Base-by-base conservation (phyloP, 2,113 vertebrate genomes). In the Geococcyx californianus region DNA sequence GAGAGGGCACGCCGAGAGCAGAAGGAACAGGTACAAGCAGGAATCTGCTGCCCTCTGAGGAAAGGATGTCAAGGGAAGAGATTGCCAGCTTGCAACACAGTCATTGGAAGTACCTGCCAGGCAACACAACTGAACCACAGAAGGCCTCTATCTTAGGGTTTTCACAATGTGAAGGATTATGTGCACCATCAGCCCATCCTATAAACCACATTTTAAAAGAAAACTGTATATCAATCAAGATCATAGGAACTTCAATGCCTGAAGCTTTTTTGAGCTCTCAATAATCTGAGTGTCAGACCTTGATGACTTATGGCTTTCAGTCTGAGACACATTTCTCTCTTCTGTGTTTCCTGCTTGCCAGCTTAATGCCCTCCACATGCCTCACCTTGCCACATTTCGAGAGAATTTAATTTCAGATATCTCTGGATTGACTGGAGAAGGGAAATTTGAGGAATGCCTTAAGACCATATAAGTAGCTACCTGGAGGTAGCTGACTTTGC, bases 241-340 rank as follows among this genome's bases (percentile, higher is more conserved):
- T 58, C 18, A 19, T 9, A 25, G 47, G 31, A 20, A 9, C 11
- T 67, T 73, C 6, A 29, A 73, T 19, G 28, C 54, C 38, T 54
- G 54, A 73, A 67, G 54, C 40, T 1, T 3, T 60, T 73, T 45
- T 13, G 28, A 51, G 36, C 47, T 68, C 2, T 1, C 0, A 0
- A 3, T 38, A 36, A 23, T 56, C 31, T 33, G 4, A 13, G 47
- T 67, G 40, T 89, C 28, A 11, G 31, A 62, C 18, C 13, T 68
- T 11, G 25, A 16, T 15, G 38, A 34, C 8, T 63, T 87, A 18
- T 3, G 36, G 28, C 11, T 58, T 28, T 72, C 38, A 47, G 38
- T 6, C 51, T 72, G 51, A 29, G 72, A 83, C 54, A 40, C n/a
- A 60, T 88, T 64, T 77, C 17, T 47, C 60, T 56, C 23, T 87